These are phyloP conservation scores for Pseudochirops cupreus DNA, from an alignment of 2,797 vertebrate species.

Conservation along the genomic window DNA sequence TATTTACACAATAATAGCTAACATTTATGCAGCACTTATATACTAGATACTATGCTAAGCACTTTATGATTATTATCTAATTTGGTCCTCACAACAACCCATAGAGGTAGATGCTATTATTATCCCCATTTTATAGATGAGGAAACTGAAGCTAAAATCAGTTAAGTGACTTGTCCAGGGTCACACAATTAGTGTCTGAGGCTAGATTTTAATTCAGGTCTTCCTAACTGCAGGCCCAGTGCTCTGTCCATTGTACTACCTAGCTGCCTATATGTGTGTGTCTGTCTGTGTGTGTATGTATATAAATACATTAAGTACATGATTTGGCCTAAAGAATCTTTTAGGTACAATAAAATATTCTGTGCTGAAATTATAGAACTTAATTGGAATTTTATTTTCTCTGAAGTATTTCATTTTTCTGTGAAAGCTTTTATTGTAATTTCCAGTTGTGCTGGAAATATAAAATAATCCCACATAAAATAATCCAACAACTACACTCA, in stretches of 20 bases:
- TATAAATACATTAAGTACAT: not conserved
- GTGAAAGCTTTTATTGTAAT: not conserved
- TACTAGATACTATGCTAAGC: not conserved
- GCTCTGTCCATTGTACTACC: too few species aligned
- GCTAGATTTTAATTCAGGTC: too few species aligned
- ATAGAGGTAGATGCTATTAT: too few species aligned
- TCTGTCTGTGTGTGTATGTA: not conserved
- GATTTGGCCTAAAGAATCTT: conserved; percentile 10
- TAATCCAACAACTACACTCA: conserved; percentile 28
- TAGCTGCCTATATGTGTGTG: too few species aligned
- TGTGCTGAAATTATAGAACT: conserved; percentile 21
- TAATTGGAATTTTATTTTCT: not conserved
- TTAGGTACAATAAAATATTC: not conserved
- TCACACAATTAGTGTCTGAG: too few species aligned
- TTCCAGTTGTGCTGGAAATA: not conserved
- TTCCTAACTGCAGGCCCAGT: too few species aligned
- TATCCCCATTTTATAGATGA: too few species aligned
- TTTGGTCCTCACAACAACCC: too few species aligned
- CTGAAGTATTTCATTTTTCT: not conserved
- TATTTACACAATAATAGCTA: too few species aligned
- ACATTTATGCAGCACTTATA: not conserved
- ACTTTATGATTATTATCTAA: not conserved
- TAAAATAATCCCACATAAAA: not conserved
- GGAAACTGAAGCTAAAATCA: too few species aligned
- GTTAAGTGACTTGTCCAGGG: too few species aligned